Evolutionary conservation across 1,140 invertebrate species (phyloP).

Genomic region (Aphidius gifuensis): DNA sequence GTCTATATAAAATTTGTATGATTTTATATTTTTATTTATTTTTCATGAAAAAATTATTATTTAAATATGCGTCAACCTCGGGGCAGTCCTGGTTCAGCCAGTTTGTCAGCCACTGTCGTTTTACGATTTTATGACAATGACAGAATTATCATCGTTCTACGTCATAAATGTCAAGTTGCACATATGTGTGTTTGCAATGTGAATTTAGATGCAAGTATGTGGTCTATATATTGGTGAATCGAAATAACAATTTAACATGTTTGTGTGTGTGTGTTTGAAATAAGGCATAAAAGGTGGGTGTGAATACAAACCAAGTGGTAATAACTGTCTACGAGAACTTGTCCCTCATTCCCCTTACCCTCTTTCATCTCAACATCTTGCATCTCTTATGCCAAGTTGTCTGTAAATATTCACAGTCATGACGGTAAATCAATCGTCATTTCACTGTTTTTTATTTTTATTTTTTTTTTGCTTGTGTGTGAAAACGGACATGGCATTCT

Average conservation of each 20-base stretch:
- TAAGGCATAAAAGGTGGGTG: slow-evolving; percentile 16
- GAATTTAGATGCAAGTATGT: slow-evolving; percentile 12
- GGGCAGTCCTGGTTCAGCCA: slow-evolving; percentile 21
- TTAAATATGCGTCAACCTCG: neutral
- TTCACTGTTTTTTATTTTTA: neutral
- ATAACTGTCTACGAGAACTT: slow-evolving; percentile 30
- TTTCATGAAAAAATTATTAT: neutral
- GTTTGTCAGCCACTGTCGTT: slow-evolving; percentile 40
- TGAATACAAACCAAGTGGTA: slow-evolving; percentile 23
- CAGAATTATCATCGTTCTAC: slow-evolving; percentile 47
- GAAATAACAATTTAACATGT: neutral
- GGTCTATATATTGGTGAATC: slow-evolving; percentile 7
- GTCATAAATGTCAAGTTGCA: slow-evolving; percentile 44
- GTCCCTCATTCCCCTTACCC: slow-evolving; percentile 12
- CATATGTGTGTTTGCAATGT: slow-evolving; percentile 22
- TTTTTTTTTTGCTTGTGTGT: neutral
- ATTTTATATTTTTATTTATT: too few relatives aligned
- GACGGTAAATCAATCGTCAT: slow-evolving; percentile 48
- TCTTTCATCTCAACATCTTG: too few relatives aligned
- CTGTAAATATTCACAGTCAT: slow-evolving; percentile 44
- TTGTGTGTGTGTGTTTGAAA: slow-evolving; percentile 4
- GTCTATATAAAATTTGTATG: too few relatives aligned
- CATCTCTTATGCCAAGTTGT: slow-evolving; percentile 28
- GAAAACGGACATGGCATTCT: slow-evolving; percentile 27
- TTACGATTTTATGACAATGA: slow-evolving; percentile 46